Evolutionary conservation across 2,888 invertebrate species (phyloP), one percentile per base, ranked within the genome.

Genomic region (Mystacides longicornis): DNA sequence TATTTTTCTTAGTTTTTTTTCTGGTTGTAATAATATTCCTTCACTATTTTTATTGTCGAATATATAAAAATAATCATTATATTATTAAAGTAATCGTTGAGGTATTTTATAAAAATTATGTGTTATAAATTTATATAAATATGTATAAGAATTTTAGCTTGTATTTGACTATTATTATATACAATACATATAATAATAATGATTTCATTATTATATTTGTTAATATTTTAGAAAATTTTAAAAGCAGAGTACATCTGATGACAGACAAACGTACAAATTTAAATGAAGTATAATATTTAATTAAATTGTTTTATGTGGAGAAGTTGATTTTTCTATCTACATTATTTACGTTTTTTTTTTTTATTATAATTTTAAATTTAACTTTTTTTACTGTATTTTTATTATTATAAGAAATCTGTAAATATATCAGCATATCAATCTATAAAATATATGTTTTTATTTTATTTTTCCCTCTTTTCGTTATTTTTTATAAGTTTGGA

Each of bases 191-290:
- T n/a, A 7, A 37, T 37, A 37, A 37, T 37, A 14, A 37, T 7
- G 16, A 14, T 27, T 7, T 11, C 11, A 27, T 11, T 27, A 27
- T 11, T 27, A 27, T 37, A 50, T 51, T n/a, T 57, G 57, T 57
- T 57, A 46, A 57, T 57, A 53, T 57, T 57, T 58, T 58, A 58
- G 50, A 51, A 58, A 58, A 58, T 52, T 55, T 58, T 55, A 55
- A 58, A 60, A 71, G 71, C 81, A 82, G 82, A 81, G 60, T 54
- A 81, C 82, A 82, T 82, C 82, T 82, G 82, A 82, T 82, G 82
- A 77, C 79, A 74, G 70, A 76, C 37, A 37, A 77, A 81, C 81
- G 82, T 82, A 82, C 82, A 82, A 82, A 82, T 80, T 37, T 37
- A 37, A 37, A 37, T 7, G 7, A 37, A 37, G 16, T 62, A 58